These are phyloP conservation scores for Scomber japonicus DNA, from an alignment of 2,113 vertebrate genomes.

Conservation along the genomic window DNA sequence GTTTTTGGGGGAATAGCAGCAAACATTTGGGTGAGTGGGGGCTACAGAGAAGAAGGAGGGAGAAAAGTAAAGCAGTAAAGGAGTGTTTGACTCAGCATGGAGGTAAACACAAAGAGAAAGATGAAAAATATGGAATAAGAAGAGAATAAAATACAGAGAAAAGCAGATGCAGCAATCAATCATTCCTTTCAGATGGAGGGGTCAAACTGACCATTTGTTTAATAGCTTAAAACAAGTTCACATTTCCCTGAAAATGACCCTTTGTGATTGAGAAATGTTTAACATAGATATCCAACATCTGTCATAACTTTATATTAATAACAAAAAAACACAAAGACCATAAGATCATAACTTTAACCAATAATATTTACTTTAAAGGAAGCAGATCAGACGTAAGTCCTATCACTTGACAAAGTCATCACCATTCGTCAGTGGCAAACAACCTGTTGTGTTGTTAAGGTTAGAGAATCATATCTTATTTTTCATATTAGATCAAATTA, in stretches of 20 bases:
- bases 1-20: slow-evolving; percentile 16
- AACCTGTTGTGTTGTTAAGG: slow-evolving; percentile 12
- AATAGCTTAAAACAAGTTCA: too few relatives aligned
- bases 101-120: neutral
- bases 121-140: neutral
- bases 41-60: neutral
- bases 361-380: neutral
- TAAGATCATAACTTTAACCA: neutral
- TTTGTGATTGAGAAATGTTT: too few relatives aligned
- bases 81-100: neutral
- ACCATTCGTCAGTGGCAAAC: too few relatives aligned
- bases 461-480: slow-evolving; percentile 12
- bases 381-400: neutral
- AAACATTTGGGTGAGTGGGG: neutral
- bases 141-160: neutral
- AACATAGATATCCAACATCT: too few relatives aligned
- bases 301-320: too few relatives aligned
- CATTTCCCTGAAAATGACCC: neutral
- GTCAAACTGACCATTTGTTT: too few relatives aligned
- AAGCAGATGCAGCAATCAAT: neutral
- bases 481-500: slow-evolving; percentile 32
- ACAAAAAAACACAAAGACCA: too few relatives aligned
- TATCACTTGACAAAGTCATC: too few relatives aligned
- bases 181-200: neutral
- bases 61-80: neutral